Evolutionary conservation across 1,140 invertebrate genomes (phyloP), one percentile per base, ranked within the genome.

Genomic region (Megalopta genalis): DNA sequence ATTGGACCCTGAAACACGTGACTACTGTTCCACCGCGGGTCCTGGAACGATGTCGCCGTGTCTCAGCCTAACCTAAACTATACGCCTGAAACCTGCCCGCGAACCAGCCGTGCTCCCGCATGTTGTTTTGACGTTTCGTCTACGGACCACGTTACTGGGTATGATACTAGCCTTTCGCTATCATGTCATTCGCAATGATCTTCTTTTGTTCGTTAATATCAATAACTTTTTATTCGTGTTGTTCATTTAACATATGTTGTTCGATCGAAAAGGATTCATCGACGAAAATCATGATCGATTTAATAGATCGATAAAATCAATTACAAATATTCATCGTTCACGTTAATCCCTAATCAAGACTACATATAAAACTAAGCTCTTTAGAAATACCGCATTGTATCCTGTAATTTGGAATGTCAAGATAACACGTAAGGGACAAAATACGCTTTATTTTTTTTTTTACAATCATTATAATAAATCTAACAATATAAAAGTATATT

Each of bases 401-500:
- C 12, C 10, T 0, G 10, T 54, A 64, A 42, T 27, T 27, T 32
- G 68, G 21, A 62, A 42, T 16, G 16, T 27, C 18, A 42, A 25
- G 10, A 52, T 3, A 0, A 16, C 14, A 64, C 10, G n/a, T 60
- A 54, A 71, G 63, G 57, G 39, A 66, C 57, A 77, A 78, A 85
- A 78, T 85, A 84, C 59, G 72, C 49, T 84, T 72, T 83, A 46
- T 73, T 78, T 86, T 77, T 89, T 42, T 49, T 88, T 86, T 90
- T 88, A 90, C 85, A 89, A 84, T 89, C 63, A 80, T 86, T 87
- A 87, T 75, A 83, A 88, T 88, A 87, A 83, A 86, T 88, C 82
- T 90, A 90, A 89, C 83, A 86, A 86, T 85, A 89, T 88, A 90
- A 90, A 90, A 87, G 82, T 86, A 89, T 89, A 90, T 90, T 88